Base-by-base conservation (phyloP, 2,797 vertebrate genomes). In the Phalloptychus januarius region DNA sequence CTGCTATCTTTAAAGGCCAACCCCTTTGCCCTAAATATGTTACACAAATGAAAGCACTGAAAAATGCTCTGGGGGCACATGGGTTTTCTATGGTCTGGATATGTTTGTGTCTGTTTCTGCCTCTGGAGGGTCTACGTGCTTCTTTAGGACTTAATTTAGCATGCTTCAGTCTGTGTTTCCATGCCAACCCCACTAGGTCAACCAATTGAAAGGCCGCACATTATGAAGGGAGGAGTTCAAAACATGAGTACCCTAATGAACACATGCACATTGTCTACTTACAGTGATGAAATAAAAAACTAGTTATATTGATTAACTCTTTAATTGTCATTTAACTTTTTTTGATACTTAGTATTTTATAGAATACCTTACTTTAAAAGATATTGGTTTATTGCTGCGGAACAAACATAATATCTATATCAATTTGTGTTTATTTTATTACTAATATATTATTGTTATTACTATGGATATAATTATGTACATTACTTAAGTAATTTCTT, bases 151-250 rank as follows among this genome's bases (percentile, higher is more conserved):
- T 92, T 92, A 92, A 95, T 95, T 94, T 93, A 93, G 91, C 93
- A 94, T 89, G 92, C 92, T 89, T 93, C 86, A 89, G 86, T 95
- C 91, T 90, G 89, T 85, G 94, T 96, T 91, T 93, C 95, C 91
- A 95, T 95, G 95, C 86, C 94, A 95, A 96, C 95, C 89, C 79
- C 82, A 94, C 89, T 94, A 93, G 95, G 94, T 95, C 95, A 96
- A 81, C 95, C 95, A 96, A 95, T 70, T 95, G 85, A 84, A 82
- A 90, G 74, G 76, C 74, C 74, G 56, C 11, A 31, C 79, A 75
- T 76, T 69, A 72, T 7, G 0, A 46, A 76, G 52, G 91, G 92
- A 71, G 93, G 92, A 78, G 91, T 87, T 86, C 83, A 81, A 89
- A 86, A 80, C 78, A 91, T 2, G 54, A 90, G 84, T 79, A 83